Evolutionary conservation across 2,888 invertebrate genomes (phyloP), one percentile per base, ranked within the genome.

Genomic region (Bimastos eiseni): DNA sequence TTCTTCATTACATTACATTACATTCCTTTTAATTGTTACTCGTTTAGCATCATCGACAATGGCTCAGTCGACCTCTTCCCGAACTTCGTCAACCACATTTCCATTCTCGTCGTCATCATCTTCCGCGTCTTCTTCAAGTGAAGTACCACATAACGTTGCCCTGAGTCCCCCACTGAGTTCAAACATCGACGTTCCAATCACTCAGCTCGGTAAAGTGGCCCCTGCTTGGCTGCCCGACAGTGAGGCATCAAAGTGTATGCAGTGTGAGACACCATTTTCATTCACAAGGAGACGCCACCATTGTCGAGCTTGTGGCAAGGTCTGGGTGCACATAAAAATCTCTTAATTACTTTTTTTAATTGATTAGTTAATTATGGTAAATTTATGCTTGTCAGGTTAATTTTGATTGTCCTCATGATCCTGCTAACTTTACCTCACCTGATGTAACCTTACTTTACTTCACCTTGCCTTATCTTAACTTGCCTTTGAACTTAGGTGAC

Each of bases 141-240:
- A 86, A 86, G 86, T 86, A 36, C 86, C 86, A 21, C 86, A 86
- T 30, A 86, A 86, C 36, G n/a, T 86, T 24, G 8, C 86, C 36
- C 86, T 86, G 36, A 86, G 86, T 37, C 36, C 86, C 6, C 86
- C 86, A 33, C 90, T 90, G 88, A 91, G 92, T 89, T 89, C 92
- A 37, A 93, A 93, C 90, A 91, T 92, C 30, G 91, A 92, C 90
- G 89, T 93, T 38, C 90, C 91, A 17, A 91, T 92, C 89, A 92
- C 91, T 6, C 90, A 93, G 90, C 94, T 97, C 90, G 97, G 97
- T 0, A 96, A 97, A 94, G 96, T 97, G 91, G 97, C 97, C 24
- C 98, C 98, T 0, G 96, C 97, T 93, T 98, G 98, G 98, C 96
- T 98, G 90, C 98, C 98, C 0, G 98, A 98, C 95, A 96, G 96